Conservation (phyloP, 2,888 invertebrate genomes). For the Apodemia zela region DNA sequence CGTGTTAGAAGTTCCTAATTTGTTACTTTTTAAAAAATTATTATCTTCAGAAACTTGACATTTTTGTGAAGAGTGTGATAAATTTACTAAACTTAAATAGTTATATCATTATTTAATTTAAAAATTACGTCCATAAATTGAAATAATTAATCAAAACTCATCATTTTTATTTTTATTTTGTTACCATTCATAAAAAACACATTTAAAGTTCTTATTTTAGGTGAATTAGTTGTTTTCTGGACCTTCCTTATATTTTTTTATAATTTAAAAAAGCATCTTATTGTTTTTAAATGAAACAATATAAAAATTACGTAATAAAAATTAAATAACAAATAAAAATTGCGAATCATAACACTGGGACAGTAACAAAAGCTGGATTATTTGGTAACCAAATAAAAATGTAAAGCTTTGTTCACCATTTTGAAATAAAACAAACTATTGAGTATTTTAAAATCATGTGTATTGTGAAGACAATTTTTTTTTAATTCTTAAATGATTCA, state of each 20-base stretch:
- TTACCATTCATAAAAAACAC: no score
- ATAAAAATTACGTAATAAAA: no score
- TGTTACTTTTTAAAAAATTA: not conserved
- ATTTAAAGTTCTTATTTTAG: no score
- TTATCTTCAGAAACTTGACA: not conserved
- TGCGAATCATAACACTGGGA: not conserved
- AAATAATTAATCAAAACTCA: no score
- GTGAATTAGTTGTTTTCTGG: no score
- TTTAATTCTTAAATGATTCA: no score
- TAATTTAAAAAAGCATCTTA: no score
- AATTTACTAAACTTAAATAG: not conserved
- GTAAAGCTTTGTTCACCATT: not conserved
- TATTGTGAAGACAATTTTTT: no score
- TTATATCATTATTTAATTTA: not conserved
- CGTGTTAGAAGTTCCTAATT: not conserved
- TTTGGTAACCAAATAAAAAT: not conserved
- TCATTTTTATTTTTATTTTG: no score
- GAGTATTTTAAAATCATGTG: not conserved
- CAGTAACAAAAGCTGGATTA: not conserved
- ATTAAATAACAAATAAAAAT: no score
- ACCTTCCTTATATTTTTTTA: no score
- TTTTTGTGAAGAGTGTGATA: not conserved
- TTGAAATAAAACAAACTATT: not conserved
- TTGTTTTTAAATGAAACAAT: no score
- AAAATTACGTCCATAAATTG: not conserved